A percentile compares a stretch with the other conserved stretches of the same genome.
Evolutionary conservation across 2,113 vertebrate species (phyloP).

Genomic region (Turnix velox): DNA sequence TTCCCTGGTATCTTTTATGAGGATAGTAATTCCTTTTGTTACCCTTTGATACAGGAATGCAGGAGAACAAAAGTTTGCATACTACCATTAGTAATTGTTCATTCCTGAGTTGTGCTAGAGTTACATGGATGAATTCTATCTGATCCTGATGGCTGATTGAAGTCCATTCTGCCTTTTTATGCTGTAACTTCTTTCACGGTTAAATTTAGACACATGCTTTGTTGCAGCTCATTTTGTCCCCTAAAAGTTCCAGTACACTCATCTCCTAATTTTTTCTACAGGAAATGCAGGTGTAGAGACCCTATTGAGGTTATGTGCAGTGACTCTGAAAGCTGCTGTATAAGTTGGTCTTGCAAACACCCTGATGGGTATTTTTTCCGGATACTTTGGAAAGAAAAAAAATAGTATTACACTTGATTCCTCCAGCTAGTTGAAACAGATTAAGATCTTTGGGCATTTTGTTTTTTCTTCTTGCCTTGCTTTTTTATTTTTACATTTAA

Average conservation of each 20-base stretch:
- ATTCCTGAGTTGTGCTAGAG: not conserved
- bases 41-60: not conserved
- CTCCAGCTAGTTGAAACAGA: not conserved
- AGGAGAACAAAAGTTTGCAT: not conserved
- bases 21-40: not conserved
- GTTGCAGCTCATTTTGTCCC: not conserved
- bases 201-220: not conserved
- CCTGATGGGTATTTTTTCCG: not conserved
- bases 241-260: not conserved
- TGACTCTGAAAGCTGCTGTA: not conserved
- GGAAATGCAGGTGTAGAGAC: not conserved
- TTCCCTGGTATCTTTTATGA: not conserved
- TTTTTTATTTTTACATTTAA: not conserved
- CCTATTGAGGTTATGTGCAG: not conserved
- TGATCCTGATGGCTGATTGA: not conserved
- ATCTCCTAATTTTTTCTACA: not conserved
- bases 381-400: not conserved
- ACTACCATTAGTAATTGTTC: not conserved
- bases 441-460: not conserved
- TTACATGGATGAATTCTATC: not conserved
- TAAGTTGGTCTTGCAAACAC: not conserved
- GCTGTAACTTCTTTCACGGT: not conserved
- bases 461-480: not conserved
- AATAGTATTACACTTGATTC: not conserved
- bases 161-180: not conserved